Evolutionary conservation across 2,888 invertebrate species (phyloP), one percentile per base, ranked within the genome.

Genomic region (Diarsia dahlii): DNA sequence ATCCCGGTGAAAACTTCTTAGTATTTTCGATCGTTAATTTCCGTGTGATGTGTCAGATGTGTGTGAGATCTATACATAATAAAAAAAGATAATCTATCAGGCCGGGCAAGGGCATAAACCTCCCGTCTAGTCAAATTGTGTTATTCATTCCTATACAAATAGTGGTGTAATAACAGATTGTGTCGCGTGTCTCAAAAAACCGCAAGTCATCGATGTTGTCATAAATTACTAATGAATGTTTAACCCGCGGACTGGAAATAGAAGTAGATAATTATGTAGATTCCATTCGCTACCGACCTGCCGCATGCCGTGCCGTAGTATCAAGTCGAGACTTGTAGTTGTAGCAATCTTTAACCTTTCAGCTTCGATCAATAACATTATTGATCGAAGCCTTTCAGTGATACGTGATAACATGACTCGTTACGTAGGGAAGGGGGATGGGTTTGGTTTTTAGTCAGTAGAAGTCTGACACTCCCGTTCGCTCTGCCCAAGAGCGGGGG

Each of bases 131-230:
- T 0, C 3, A 39, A 48, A 58, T 50, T 58, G 0, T 45, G 0
- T 50, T 28, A 0, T 18, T 50, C 13, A 20, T 46, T 50, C 12
- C 50, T 46, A 15, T 71, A 45, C 3, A 34, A 71, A 74, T 62
- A n/a, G 15, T 52, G 28, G 10, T 73, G 62, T 9, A 62, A 62
- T 48, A 54, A 10, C 13, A 0, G 18, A 15, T 13, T 13, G 10
- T 39, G 39, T 18, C 74, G 28, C 77, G 54, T 74, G 74, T 23
- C n/a, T 23, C 13, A 45, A 20, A 46, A 78, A 62, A 39, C 8
- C 23, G 54, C 77, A 82, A 82, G 77, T 82, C 78, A 78, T 34
- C 23, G 5, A 45, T 66, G 34, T 62, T 63, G 18, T 67, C 28
- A 77, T 34, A n/a, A n/a, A 52, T 58, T 8, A 46, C 10, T 46